Percentiles rank a stretch among this genome's conserved stretches.
These are phyloP conservation scores for Sycophila sp. DNA, from an alignment of 1,140 invertebrate genomes.

Conservation along the genomic window DNA sequence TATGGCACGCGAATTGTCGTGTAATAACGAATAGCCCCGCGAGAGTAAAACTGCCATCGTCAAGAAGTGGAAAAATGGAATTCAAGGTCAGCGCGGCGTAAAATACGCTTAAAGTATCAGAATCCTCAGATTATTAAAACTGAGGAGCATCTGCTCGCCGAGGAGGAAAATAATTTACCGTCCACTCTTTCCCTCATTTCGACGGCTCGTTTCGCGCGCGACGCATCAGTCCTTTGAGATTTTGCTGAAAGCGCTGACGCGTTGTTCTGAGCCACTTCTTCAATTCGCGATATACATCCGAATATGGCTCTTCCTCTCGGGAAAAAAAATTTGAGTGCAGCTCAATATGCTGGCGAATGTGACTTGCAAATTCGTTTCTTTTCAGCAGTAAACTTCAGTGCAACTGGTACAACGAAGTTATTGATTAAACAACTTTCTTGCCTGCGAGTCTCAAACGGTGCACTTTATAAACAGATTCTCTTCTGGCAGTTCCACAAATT, in stretches of 20 bases:
- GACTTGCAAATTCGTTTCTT: no score
- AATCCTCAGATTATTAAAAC: neutral
- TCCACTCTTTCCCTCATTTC: slow-evolving; percentile 26
- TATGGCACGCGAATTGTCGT: neutral
- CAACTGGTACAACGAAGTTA: no score
- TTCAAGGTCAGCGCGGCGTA: slow-evolving; percentile 31
- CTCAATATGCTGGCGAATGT: no score
- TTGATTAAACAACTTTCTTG: no score
- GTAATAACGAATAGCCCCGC: neutral
- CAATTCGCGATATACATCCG: no score
- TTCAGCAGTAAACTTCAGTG: no score
- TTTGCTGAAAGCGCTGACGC: slow-evolving; percentile 53
- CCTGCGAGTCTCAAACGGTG: no score
- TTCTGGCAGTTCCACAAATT: no score
- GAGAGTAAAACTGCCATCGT: slow-evolving; percentile 19
- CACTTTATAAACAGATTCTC: no score
- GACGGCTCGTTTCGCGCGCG: neutral
- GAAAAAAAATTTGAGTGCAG: no score
- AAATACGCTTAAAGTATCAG: neutral
- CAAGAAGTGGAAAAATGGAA: slow-evolving; percentile 34
- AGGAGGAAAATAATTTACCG: slow-evolving; percentile 25
- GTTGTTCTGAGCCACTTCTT: slow-evolving; percentile 5
- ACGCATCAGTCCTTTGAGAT: slow-evolving; percentile 50
- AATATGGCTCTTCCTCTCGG: no score
- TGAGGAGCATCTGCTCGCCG: slow-evolving; percentile 27